Evolutionary conservation across 2,888 invertebrate species (phyloP), one percentile per base, ranked within the genome.

Genomic region (Meta bourneti): DNA sequence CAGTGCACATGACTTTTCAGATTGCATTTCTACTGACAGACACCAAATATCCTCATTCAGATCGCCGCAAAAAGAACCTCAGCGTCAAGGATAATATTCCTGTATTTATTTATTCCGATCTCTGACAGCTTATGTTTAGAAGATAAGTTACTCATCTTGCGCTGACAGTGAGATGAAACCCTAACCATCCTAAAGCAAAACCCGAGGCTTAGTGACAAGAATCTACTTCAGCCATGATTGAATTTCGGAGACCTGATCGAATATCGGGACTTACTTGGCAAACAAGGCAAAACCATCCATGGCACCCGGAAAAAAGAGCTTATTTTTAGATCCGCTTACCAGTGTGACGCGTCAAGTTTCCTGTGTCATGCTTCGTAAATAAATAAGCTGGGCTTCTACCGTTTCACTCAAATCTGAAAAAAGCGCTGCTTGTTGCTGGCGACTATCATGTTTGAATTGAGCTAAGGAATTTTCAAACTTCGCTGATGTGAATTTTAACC

Each of bases 181-280:
- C 11, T 16, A 61, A 16, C 61, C 11, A 61, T 9, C 11, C 16
- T n/a, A 5, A 7, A 6, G 34, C 4, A 16, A 34, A 54, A 11
- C 48, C 11, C 54, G 13, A 11, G 61, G 61, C 7, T 61, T 7
- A 13, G 0, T 61, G 61, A 16, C 11, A 48, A 79, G 8, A 61
- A 69, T 61, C 61, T 34, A 54, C 79, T 61, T 79, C 54, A 69
- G 61, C 13, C 61, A 20, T 79, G 79, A 79, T 79, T 79, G 34
- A 79, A 79, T 79, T 61, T 79, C 69, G 19, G 7, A 13, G 20
- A 54, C 54, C 34, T 79, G 79, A 79, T 79, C 34, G 79, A 79
- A 69, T 34, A 61, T 79, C 34, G 5, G 61, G 16, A 16, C 11
- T 61, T 61, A 16, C 61, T 61, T 61, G 5, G 34, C 34, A 19